These are phyloP conservation scores for Megaceryle alcyon DNA, from an alignment of 2,797 vertebrate genomes.

Conservation along the genomic window DNA sequence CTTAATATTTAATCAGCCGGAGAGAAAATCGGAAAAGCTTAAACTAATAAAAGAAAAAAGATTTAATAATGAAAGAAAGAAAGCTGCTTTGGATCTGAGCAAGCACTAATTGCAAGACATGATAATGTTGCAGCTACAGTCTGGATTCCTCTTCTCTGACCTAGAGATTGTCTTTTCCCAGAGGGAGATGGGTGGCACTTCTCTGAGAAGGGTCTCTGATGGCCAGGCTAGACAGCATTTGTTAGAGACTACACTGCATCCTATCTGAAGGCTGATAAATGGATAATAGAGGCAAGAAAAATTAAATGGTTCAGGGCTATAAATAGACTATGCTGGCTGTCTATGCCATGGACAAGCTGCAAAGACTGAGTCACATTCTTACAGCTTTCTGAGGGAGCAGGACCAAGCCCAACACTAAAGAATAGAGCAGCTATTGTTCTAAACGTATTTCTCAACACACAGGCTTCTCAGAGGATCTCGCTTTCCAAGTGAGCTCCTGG, in stretches of 20 bases:
- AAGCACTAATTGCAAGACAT: not conserved
- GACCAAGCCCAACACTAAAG: not conserved
- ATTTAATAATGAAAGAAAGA: conserved; percentile 12
- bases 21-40: conserved; percentile 2
- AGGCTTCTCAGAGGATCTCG: conserved; percentile 33
- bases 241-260: conserved; percentile 3
- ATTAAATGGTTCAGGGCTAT: conserved; percentile 48
- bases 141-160: conserved; percentile 35
- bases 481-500: conserved; percentile 2
- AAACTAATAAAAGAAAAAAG: not conserved
- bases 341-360: conserved; percentile 4
- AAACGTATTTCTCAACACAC: conserved; percentile 2
- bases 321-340: conserved; percentile 39
- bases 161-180: conserved; percentile 8
- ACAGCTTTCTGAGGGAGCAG: not conserved
- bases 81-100: not conserved
- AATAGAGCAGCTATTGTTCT: conserved; percentile 66
- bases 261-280: conserved; percentile 17
- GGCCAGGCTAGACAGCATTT: not conserved
- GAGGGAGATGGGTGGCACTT: not conserved
- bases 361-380: conserved; percentile 44
- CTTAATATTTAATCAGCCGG: conserved; percentile 39
- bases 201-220: not conserved
- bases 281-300: conserved; percentile 46
- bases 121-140: not conserved